Evolutionary conservation across 2,797 vertebrate species (phyloP), one percentile per base, ranked within the genome.

Genomic region (Echiichthys vipera): DNA sequence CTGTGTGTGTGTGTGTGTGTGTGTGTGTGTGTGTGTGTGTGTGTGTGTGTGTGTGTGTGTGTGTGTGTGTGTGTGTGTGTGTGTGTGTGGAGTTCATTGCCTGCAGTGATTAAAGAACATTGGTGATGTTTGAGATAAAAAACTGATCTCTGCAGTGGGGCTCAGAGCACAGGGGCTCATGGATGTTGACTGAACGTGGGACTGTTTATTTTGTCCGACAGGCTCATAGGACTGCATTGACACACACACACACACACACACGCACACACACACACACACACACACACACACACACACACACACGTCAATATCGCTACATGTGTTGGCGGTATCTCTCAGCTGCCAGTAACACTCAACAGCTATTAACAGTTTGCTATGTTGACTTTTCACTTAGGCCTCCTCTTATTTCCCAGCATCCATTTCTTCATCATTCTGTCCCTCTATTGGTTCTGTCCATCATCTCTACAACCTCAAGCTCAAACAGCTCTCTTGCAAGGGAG

Each of bases 131-230:
- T 75, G 55, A 54, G 62, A 29, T 75, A 25, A 62, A 58, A 62
- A 50, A 40, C 17, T 7, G 27, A 73, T 51, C 51, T 55, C 66
- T 68, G 69, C 43, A 53, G 80, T 24, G 1, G 37, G 74, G 63
- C 68, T 74, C 66, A 68, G 74, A 74, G 58, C 46, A 29, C 1
- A 1, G 37, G 27, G 46, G 69, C 75, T 77, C 22, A 11, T 56
- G 43, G 73, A 69, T 67, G 76, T 73, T 75, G 53, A 71, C 78
- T 15, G 36, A 64, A 65, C 2, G 49, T 63, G 43, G 13, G 34
- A 51, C 54, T 68, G 45, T 80, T 75, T 78, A 25, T 66, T 80
- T 30, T 71, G 46, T 84, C 77, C 62, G n/a, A 39, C 53, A 22
- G 34, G 37, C 25, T 53, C 69, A 64, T 0, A 43, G 34, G 36